Conservation (phyloP, 2,888 invertebrate species). For the Resseliella maxima region DNA sequence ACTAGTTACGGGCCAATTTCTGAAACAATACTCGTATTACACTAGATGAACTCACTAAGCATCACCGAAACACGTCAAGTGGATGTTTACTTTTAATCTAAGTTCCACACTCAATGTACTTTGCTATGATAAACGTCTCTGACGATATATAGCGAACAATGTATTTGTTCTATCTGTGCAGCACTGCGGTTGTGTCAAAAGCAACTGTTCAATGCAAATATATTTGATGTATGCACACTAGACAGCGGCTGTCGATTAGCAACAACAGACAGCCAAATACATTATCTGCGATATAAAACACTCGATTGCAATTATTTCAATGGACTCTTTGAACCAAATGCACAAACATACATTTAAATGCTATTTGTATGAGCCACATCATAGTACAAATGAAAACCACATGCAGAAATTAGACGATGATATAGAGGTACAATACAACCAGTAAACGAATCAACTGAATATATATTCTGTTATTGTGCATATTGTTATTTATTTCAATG, state of each 20-base stretch:
- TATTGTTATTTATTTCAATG: slow-evolving; percentile 7
- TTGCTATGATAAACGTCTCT: not conserved
- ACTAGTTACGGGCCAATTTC: not conserved
- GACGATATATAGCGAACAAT: not conserved
- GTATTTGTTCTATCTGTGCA: not conserved
- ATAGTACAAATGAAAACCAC: not conserved
- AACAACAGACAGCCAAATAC: too few relatives aligned
- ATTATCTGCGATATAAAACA: not conserved
- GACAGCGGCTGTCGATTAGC: too few relatives aligned
- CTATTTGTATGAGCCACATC: not conserved
- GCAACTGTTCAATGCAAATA: too few relatives aligned
- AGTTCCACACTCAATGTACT: not conserved
- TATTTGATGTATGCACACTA: too few relatives aligned
- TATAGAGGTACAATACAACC: slow-evolving; percentile 12
- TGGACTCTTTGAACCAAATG: slow-evolving; percentile 17
- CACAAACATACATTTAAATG: not conserved
- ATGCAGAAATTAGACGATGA: not conserved
- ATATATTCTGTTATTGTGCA: not conserved
- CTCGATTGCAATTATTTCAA: slow-evolving; percentile 31
- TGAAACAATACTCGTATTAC: not conserved
- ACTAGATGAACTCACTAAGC: not conserved
- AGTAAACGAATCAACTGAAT: too few relatives aligned
- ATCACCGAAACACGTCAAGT: not conserved
- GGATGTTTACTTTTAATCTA: slow-evolving; percentile 4
- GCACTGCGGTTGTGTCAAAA: too few relatives aligned